A percentile compares a stretch with the other conserved stretches of the same genome.
phyloP scores from a whole-genome alignment of 2,797 vertebrate species.

The Coilia nasus region DNA sequence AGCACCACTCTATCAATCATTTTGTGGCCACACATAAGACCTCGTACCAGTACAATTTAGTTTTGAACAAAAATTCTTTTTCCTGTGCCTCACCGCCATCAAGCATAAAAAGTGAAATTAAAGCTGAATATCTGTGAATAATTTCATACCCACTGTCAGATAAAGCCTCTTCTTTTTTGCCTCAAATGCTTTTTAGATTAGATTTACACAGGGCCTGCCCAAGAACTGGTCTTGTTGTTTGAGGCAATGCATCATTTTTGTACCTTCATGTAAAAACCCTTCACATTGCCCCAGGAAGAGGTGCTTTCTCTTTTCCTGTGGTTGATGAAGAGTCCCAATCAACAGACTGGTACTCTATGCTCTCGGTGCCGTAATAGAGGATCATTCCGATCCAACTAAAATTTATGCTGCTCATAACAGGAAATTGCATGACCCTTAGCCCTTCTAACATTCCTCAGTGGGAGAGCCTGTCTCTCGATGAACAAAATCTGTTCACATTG shows the following conservation, averaged over 20 bases:
- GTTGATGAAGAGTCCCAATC: slow-evolving; percentile 6
- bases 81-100: slow-evolving; percentile 51
- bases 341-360: not conserved
- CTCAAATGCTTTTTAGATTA: slow-evolving; percentile 54
- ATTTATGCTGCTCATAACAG: not conserved
- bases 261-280: not conserved
- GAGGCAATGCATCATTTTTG: slow-evolving; percentile 30
- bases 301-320: slow-evolving; percentile 20
- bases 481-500: not conserved
- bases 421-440: not conserved
- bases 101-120: slow-evolving; percentile 47
- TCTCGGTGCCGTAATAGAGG: not conserved
- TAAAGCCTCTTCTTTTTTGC: slow-evolving; percentile 61
- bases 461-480: not conserved
- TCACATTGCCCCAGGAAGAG: not conserved
- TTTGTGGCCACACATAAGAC: slow-evolving; percentile 28
- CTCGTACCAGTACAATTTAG: slow-evolving; percentile 35
- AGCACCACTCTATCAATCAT: slow-evolving; percentile 43
- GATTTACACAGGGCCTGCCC: slow-evolving; percentile 54
- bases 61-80: slow-evolving; percentile 51
- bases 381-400: not conserved
- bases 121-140: slow-evolving; percentile 54
- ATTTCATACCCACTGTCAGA: slow-evolving; percentile 54
- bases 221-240: slow-evolving; percentile 58
- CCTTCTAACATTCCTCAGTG: not conserved